A percentile compares a stretch with the other conserved stretches of the same genome.
These are phyloP conservation scores for Hyposoter dolosus DNA, from an alignment of 2,888 invertebrate genomes.

Conservation along the genomic window DNA sequence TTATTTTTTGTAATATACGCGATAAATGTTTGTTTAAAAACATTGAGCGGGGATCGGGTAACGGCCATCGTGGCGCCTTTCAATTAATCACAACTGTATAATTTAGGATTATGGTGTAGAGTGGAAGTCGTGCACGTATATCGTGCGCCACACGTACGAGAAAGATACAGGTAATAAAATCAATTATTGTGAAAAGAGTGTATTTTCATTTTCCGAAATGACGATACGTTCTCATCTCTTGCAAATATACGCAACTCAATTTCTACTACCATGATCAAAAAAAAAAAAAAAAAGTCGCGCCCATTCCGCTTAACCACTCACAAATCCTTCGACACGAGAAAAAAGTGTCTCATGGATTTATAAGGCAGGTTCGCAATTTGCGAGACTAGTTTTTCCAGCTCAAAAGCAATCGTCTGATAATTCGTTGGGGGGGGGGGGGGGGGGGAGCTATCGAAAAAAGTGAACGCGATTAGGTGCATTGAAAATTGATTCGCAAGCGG, in stretches of 20 bases:
- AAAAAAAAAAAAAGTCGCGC: neutral
- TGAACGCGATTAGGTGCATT: slow-evolving; percentile 7
- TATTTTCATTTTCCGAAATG: neutral
- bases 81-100: neutral
- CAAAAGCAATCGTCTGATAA: neutral
- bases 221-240: slow-evolving; percentile 9
- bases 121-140: neutral
- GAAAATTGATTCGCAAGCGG: neutral
- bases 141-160: neutral
- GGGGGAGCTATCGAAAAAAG: slow-evolving; percentile 43
- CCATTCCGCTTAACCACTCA: neutral
- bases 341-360: slow-evolving; percentile 14
- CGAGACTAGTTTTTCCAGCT: slow-evolving; percentile 12
- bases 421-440: slow-evolving; percentile 19
- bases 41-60: no score
- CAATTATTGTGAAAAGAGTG: neutral
- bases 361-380: neutral
- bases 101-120: neutral
- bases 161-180: slow-evolving; percentile 8
- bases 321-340: neutral
- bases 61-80: neutral
- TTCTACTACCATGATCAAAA: neutral
- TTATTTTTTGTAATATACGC: no score
- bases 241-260: neutral
- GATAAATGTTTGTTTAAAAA: no score